Evolutionary conservation across 2,888 invertebrate genomes (phyloP), one percentile per base, ranked within the genome.

Genomic region (Sipunculus nudus): DNA sequence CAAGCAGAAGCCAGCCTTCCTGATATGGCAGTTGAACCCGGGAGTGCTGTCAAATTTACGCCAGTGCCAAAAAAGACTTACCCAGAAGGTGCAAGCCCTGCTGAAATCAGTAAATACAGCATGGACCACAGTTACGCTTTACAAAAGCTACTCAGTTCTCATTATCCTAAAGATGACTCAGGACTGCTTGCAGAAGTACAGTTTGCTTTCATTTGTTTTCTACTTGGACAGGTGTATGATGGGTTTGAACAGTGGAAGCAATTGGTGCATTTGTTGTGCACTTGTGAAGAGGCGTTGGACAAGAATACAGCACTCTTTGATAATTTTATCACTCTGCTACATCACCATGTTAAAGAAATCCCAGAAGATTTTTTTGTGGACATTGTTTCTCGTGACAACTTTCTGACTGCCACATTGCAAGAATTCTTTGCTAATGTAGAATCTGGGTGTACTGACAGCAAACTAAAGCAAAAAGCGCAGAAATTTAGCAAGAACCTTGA

Each of bases 181-280:
- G 72, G 61, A 10, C 63, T 56, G 16, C 73, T 86, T n/a, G 85
- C 83, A 13, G 98, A 99, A 84, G 78, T 98, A 46, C 96, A 99
- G 85, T 89, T 96, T 81, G 88, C 93, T 0, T 99, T 94, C 83
- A 85, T 96, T 0, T 93, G 94, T 79, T 98, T 97, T 80, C 86
- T 97, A 21, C 89, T 94, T 50, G 97, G 96, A 2, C 93, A 96
- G 81, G 83, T 94, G 59, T 89, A 94, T 31, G 96, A 97, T 76
- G 92, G 93, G 0, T 93, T 98, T 80, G 96, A 96, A 71, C 95
- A 97, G 68, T 99, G 99, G 99, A 93, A 96, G 76, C 89, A 89
- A 69, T 84, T 97, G n/a, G 88, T 96, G 0, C 87, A 88, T 56
- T 62, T 87, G 10, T 54, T 87, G 23, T 94, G 95, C 74, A 89